Evolutionary conservation across 2,888 invertebrate genomes (phyloP).

Genomic region (Meliscaeva auricollis): DNA sequence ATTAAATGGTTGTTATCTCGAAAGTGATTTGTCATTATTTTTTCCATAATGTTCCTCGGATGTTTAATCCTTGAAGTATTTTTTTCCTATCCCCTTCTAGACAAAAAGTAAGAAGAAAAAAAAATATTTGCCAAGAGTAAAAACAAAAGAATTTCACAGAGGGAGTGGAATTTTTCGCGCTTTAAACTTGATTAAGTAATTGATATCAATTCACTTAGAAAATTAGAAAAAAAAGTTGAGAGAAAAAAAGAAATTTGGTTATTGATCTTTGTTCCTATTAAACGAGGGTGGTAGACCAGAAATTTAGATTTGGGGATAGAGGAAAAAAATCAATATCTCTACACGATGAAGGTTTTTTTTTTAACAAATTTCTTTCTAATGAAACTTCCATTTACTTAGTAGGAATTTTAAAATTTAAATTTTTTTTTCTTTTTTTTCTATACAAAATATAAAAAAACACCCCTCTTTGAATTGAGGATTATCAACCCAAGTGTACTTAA

Average conservation of each 20-base stretch:
- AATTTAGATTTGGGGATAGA: conserved; percentile 26
- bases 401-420: conserved; percentile 47
- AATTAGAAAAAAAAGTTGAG: conserved; percentile 74
- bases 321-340: conserved; percentile 62
- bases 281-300: conserved; percentile 6
- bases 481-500: conserved; percentile 69
- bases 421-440: conserved; percentile 4
- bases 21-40: conserved; percentile 76
- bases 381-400: conserved; percentile 55
- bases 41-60: conserved; percentile 72
- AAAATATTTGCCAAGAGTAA: background rate
- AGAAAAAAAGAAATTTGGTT: conserved; percentile 50
- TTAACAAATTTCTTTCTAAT: conserved; percentile 44
- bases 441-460: conserved; percentile 42
- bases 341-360: conserved; percentile 41
- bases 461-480: conserved; percentile 61
- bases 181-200: conserved; percentile 75
- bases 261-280: conserved; percentile 69
- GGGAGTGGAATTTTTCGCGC: conserved; percentile 52
- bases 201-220: conserved; percentile 76
- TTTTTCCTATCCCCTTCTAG: conserved; percentile 26
- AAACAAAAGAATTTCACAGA: conserved; percentile 38
- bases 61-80: conserved; percentile 60
- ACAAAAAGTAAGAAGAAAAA: background rate
- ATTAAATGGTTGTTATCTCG: conserved; percentile 74